Evolutionary conservation across 2,797 vertebrate genomes (phyloP).

Genomic region (Anisognathus igniventris): DNA sequence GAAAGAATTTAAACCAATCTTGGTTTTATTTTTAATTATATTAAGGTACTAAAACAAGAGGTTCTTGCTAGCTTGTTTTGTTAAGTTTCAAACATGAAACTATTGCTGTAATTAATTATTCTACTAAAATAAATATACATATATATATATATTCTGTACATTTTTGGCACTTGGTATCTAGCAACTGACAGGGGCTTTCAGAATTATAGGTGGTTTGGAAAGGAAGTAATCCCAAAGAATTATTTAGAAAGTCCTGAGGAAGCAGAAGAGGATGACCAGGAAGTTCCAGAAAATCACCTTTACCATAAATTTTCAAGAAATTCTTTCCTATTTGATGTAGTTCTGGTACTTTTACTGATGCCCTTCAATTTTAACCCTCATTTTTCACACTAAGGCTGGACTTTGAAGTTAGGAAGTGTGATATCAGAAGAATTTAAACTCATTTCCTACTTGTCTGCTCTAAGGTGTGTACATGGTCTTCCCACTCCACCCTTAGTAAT

Average conservation of each 20-base stretch:
- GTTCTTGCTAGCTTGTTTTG: background rate
- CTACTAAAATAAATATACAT: background rate
- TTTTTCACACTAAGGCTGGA: background rate
- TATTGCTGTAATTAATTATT: background rate
- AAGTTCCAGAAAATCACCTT: background rate
- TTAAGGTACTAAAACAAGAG: background rate
- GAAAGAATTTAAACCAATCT: background rate
- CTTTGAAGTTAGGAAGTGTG: background rate
- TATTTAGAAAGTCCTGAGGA: background rate
- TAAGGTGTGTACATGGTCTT: background rate
- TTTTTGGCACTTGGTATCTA: background rate
- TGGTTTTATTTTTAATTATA: background rate
- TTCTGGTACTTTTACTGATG: background rate
- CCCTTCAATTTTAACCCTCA: background rate
- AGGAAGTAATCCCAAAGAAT: background rate
- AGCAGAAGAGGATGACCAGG: background rate
- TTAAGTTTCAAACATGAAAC: background rate
- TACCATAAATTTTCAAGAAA: background rate
- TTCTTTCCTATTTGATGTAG: background rate
- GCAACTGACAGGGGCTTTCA: background rate
- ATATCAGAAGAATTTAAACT: background rate
- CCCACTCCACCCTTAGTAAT: background rate
- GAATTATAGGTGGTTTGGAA: background rate
- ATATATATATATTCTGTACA: background rate
- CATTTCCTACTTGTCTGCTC: background rate